phyloP scores from a whole-genome alignment of 2,797 vertebrate species.

The Manis pentadactyla region DNA sequence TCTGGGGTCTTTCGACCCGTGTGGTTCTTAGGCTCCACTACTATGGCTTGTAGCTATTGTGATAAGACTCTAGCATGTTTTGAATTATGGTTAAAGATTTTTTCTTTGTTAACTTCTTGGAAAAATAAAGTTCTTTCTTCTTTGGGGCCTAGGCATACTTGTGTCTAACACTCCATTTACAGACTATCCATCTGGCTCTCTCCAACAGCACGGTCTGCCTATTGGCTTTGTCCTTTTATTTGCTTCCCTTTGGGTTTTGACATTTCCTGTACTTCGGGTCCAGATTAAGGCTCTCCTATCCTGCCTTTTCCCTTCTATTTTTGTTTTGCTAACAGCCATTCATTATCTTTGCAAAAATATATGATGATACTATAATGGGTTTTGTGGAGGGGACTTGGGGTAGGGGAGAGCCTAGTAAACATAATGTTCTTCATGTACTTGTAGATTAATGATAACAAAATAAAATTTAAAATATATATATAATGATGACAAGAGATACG shows the following conservation, averaged over 20 bases:
- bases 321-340: constrained; percentile 30
- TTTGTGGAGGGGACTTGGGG: too few species aligned
- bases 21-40: not conserved
- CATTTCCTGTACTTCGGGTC: constrained; percentile 26
- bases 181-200: not conserved
- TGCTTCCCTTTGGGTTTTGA: constrained; percentile 8
- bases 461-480: too few species aligned
- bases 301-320: not conserved
- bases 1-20: not conserved
- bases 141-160: not conserved
- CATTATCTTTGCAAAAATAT: constrained; percentile 1
- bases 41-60: not conserved
- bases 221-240: constrained; percentile 2
- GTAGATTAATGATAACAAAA: too few species aligned
- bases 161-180: not conserved
- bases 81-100: constrained; percentile 19
- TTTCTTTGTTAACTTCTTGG: constrained; percentile 27
- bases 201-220: not conserved
- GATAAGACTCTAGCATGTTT: not conserved
- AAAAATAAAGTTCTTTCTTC: constrained; percentile 30
- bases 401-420: too few species aligned
- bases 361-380: not conserved
- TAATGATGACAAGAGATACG: not conserved
- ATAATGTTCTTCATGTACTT: too few species aligned
- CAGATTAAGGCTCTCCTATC: not conserved